A percentile compares a stretch with the other conserved stretches of the same genome.
phyloP scores from a whole-genome alignment of 2,888 invertebrate genomes.

The Sarcophaga variegata region DNA sequence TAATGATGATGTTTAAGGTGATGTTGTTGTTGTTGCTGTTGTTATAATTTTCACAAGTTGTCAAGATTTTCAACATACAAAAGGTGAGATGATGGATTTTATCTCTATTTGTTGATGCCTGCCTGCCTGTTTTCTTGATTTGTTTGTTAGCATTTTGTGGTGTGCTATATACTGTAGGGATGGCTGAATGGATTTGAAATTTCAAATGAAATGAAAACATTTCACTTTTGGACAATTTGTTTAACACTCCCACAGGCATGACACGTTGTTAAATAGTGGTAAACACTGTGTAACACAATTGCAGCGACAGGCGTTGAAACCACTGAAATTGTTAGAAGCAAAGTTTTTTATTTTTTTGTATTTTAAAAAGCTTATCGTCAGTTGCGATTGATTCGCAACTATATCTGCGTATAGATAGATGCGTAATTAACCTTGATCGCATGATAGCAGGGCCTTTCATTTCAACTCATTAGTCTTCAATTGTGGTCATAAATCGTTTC shows the following conservation, averaged over 20 bases:
- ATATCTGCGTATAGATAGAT: no score
- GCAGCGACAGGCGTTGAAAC: not conserved
- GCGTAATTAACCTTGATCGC: no score
- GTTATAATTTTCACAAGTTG: slow-evolving; percentile 77
- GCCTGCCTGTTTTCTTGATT: no score
- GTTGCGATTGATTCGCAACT: no score
- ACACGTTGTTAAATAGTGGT: not conserved
- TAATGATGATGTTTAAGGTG: not conserved
- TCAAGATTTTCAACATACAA: slow-evolving; percentile 73
- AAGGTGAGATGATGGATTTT: slow-evolving; percentile 59
- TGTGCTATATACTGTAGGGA: no score
- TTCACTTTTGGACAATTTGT: not conserved
- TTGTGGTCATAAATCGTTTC: slow-evolving; percentile 37
- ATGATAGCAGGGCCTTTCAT: no score
- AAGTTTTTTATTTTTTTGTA: no score
- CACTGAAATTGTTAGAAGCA: not conserved
- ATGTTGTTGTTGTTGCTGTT: slow-evolving; percentile 18
- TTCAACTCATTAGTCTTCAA: not conserved
- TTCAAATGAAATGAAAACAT: not conserved
- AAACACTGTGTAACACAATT: not conserved
- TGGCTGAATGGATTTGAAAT: not conserved
- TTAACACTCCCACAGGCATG: not conserved
- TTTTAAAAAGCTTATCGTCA: no score
- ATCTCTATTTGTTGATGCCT: not conserved
- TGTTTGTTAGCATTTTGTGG: no score